phyloP scores from a whole-genome alignment of 53 echinoderm and acorn worm genomes.

The Astropecten irregularis region DNA sequence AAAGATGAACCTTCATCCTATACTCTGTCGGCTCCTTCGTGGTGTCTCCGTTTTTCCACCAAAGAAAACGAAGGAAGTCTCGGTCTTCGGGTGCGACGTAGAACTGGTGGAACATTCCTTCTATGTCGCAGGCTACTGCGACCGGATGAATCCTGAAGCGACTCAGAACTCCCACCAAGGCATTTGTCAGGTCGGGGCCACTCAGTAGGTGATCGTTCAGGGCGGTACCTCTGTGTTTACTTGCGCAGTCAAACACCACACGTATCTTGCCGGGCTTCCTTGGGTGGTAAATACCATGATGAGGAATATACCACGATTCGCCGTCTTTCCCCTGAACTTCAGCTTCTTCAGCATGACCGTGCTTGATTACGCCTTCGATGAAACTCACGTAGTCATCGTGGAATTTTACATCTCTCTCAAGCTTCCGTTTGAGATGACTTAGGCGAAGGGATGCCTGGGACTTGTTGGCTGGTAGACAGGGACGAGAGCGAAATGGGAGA shows the following conservation, averaged over 20 bases:
- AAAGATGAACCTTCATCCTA: constrained; percentile 55
- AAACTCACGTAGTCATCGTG: not conserved
- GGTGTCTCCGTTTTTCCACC: constrained; percentile 22
- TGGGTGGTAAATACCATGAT: constrained; percentile 29
- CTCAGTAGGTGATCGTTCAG: constrained; percentile 38
- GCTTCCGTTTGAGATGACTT: not conserved
- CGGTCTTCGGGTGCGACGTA: constrained; percentile 10
- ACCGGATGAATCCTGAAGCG: constrained; percentile 31
- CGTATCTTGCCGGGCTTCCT: not conserved
- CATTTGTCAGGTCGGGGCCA: constrained; percentile 41
- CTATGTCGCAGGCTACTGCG: constrained; percentile 31
- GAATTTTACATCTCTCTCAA: not conserved
- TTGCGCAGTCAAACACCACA: not conserved
- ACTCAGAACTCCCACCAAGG: constrained; percentile 15
- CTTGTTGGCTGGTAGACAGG: not conserved
- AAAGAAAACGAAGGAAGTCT: constrained; percentile 25
- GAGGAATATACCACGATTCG: constrained; percentile 48
- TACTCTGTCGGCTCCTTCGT: constrained; percentile 9
- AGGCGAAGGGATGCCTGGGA: not conserved
- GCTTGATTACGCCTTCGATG: not conserved
- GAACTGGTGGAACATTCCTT: constrained; percentile 42
- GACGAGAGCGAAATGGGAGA: not conserved
- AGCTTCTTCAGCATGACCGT: not conserved
- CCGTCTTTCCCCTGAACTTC: not conserved
- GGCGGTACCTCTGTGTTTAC: not conserved